A percentile compares a stretch with the other conserved stretches of the same genome.
These are phyloP conservation scores for Beris morrisii DNA, from an alignment of 2,888 invertebrate genomes.

Conservation along the genomic window DNA sequence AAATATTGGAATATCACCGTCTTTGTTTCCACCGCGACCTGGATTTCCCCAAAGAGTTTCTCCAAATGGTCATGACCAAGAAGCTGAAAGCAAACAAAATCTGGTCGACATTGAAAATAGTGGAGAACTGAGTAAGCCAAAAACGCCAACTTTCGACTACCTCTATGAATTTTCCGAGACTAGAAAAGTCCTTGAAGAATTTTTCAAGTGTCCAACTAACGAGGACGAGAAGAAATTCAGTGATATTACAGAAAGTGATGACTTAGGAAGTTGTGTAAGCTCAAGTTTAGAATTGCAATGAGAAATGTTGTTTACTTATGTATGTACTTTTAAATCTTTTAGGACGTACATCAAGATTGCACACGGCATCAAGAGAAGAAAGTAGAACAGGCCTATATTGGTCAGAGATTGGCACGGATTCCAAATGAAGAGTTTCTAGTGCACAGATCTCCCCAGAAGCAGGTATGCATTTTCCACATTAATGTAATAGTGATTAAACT, in stretches of 20 bases:
- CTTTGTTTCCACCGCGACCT: conserved; percentile 74
- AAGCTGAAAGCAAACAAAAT: background rate
- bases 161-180: conserved; percentile 92
- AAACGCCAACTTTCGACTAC: conserved; percentile 77
- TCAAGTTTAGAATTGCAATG: background rate
- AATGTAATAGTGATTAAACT: conserved; percentile 29
- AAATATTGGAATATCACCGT: conserved; percentile 58
- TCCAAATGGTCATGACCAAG: conserved; percentile 37
- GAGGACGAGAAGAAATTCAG: conserved; percentile 58
- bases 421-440: conserved; percentile 54
- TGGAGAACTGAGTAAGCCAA: conserved; percentile 41
- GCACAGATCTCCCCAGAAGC: conserved; percentile 51
- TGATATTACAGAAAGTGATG: conserved; percentile 53
- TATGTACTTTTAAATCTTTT: background rate
- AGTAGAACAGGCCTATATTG: conserved; percentile 54
- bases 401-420: conserved; percentile 55
- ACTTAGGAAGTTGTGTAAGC: conserved; percentile 51
- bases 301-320: background rate
- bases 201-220: conserved; percentile 77
- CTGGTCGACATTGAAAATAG: conserved; percentile 38
- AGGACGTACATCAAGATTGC: conserved; percentile 49
- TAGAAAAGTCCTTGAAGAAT: conserved; percentile 87
- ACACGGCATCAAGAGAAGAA: conserved; percentile 46
- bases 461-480: conserved; percentile 42
- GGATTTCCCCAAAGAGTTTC: conserved; percentile 76